Percentiles rank a stretch among this genome's conserved stretches.
phyloP scores from a whole-genome alignment of 2,113 vertebrate species.

The Oncorhynchus clarkii region DNA sequence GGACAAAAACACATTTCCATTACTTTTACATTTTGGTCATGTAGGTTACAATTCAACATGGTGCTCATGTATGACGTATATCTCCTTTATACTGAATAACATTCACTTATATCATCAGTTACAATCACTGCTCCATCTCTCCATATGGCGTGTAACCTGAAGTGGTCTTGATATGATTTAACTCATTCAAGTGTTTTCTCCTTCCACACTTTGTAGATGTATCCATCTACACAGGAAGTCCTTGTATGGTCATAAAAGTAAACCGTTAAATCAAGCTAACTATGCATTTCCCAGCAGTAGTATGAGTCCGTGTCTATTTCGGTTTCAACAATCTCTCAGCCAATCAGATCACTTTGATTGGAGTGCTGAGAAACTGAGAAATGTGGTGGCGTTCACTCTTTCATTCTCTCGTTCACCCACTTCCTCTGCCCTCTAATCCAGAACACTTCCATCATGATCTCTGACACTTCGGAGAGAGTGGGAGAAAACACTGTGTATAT shows the following conservation, averaged over 20 bases:
- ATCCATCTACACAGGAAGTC: slow-evolving; percentile 3
- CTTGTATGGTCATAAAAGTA: neutral
- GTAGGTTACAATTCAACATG: neutral
- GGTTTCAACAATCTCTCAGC: slow-evolving; percentile 54
- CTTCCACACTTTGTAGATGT: neutral
- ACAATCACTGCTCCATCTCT: neutral
- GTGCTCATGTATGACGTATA: no score
- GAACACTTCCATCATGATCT: slow-evolving; percentile 22
- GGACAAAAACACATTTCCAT: slow-evolving; percentile 8
- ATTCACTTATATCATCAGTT: no score
- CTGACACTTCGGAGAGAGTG: slow-evolving; percentile 32
- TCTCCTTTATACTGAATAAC: no score
- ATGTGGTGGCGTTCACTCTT: slow-evolving; percentile 29
- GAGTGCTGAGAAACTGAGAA: slow-evolving; percentile 19
- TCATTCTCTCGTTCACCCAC: slow-evolving; percentile 42
- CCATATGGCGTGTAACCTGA: neutral
- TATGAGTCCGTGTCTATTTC: slow-evolving; percentile 56
- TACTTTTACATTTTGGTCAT: neutral
- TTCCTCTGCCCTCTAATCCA: slow-evolving; percentile 52
- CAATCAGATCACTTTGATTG: slow-evolving; percentile 43
- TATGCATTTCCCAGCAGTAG: slow-evolving; percentile 52
- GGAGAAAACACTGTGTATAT: neutral
- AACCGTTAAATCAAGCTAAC: slow-evolving; percentile 48
- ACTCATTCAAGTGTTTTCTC: neutral
- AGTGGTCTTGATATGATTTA: neutral